Base-by-base conservation (phyloP, 2,888 invertebrate species). In the Acanthoscelides obtectus region DNA sequence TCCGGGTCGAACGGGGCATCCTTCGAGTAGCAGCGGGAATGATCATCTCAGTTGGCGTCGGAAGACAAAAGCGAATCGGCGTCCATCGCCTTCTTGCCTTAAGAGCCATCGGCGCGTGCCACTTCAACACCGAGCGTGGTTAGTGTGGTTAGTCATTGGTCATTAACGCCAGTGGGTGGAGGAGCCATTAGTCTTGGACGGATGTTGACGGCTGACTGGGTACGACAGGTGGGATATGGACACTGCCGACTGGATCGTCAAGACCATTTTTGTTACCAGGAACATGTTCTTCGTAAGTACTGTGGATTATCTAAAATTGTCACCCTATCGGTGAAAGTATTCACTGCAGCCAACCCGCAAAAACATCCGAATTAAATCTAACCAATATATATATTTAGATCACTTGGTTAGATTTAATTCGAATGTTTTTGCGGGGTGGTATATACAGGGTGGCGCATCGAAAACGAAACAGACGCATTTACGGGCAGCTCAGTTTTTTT, bases 1-100 rank as follows among this genome's bases (percentile, higher is more conserved):
- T 73, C 20, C 63, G 76, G 75, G 79, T 79, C 78, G 79, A 79
- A 73, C 76, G 79, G 77, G 78, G 78, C 77, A 76, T 75, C 71
- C 73, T 45, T 45, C 45, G 45, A 75, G 74, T 73, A 74, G 72
- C 72, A 69, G 63, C 68, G n/a, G n/a, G n/a, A n/a, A n/a, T n/a
- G 67, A 70, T 69, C 19, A 67, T 66, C 63, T 25, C 45, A 45
- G 45, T 45, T 17, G 45, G 45, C 45, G 45, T 45, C 45, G 45
- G 45, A 45, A 45, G 45, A 45, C 45, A 45, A 45, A 45, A 45
- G 45, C 45, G 45, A 45, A 45, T 45, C 45, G 45, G 45, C 45
- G 45, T n/a, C n/a, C 45, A 12, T 1, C 25, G 25, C 4, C 8
- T 5, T 25, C 25, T 25, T 25, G 25, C 3, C 25, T 25, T 45